Conservation (phyloP, 2,113 vertebrate species). For the Lamprologus tigripictilis region DNA sequence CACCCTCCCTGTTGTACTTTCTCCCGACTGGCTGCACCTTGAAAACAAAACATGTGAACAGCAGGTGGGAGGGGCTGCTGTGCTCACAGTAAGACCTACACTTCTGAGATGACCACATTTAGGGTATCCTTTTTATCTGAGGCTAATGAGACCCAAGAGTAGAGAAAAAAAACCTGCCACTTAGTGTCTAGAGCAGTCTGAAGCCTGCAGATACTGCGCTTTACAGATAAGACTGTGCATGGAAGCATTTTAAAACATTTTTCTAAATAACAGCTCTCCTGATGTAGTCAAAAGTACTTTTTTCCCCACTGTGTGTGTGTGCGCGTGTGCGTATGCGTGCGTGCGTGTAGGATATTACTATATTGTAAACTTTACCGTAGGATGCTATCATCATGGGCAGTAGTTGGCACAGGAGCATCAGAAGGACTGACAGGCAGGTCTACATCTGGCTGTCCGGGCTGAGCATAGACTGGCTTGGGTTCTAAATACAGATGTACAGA, state of each 20-base stretch:
- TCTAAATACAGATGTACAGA: constrained; percentile 66
- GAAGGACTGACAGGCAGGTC: constrained; percentile 96
- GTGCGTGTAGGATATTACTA: fast-evolving
- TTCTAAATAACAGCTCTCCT: background rate
- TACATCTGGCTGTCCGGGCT: constrained; percentile 95
- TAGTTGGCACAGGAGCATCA: constrained; percentile 88
- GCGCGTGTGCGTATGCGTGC: fast-evolving
- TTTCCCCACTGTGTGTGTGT: background rate
- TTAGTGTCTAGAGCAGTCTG: background rate
- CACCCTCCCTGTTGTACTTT: background rate
- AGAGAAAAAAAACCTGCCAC: background rate
- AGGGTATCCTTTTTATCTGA: background rate
- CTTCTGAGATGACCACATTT: background rate
- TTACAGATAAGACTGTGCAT: background rate
- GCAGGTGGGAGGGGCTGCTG: background rate
- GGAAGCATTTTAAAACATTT: background rate
- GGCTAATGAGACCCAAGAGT: background rate
- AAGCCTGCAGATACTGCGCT: background rate
- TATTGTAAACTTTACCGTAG: constrained; percentile 72
- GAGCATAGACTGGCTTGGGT: constrained; percentile 97
- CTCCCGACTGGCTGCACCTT: background rate
- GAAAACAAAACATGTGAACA: background rate
- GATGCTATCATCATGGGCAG: constrained; percentile 90
- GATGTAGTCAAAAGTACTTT: background rate
- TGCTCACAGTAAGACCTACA: background rate